Evolutionary conservation across 2,888 invertebrate species (phyloP).

Genomic region (Eupithecia inturbata): DNA sequence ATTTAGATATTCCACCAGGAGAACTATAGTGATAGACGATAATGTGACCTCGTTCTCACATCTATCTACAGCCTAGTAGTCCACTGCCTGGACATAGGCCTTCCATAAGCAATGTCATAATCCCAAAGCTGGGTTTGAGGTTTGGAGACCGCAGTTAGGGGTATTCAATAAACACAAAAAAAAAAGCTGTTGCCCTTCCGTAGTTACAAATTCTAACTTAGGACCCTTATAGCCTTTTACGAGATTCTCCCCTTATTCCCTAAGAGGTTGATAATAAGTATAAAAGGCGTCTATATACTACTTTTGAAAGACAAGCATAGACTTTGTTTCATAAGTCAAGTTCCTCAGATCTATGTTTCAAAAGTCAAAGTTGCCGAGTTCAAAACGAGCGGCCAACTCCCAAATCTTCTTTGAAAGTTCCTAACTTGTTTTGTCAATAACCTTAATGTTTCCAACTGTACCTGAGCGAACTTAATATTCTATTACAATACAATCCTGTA

Average conservation of each 20-base stretch:
- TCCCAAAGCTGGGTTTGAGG: neutral
- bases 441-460: neutral
- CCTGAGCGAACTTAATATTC: constrained; percentile 5
- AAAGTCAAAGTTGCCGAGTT: neutral
- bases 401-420: constrained; percentile 1
- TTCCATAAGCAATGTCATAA: neutral
- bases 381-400: constrained; percentile 1
- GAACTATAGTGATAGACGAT: no score
- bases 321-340: neutral
- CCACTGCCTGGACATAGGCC: neutral
- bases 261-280: neutral
- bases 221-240: no score
- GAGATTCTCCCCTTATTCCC: no score
- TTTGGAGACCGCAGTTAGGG: no score
- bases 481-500: neutral
- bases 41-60: no score
- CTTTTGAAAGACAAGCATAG: neutral
- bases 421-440: neutral
- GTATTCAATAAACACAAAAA: no score
- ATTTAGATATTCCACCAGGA: neutral
- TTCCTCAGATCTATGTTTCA: neutral
- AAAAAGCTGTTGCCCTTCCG: no score
- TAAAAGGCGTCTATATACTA: no score
- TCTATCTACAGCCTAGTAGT: no score
- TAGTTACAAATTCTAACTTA: no score